Evolutionary conservation across 2,888 invertebrate genomes (phyloP), one percentile per base, ranked within the genome.

Genomic region (Automeris io): DNA sequence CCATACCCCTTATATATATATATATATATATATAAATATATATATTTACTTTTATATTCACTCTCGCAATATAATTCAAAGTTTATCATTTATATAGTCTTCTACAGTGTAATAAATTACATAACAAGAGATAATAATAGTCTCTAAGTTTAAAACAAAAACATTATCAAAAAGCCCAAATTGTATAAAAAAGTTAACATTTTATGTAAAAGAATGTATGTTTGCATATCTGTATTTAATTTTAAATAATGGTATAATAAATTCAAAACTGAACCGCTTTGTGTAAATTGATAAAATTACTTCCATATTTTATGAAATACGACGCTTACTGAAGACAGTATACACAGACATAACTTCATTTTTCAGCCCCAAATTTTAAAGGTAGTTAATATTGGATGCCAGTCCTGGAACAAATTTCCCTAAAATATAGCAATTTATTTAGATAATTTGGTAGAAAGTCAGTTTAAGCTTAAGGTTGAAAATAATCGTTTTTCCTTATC

Each of bases 401-500:
- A 11, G 19, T 12, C 13, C 11, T 16, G 21, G 26, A n/a, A 8
- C 24, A 21, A 25, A 25, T 39, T 39, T 39, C 11, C 16, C 22
- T 33, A 29, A 16, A 39, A 26, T 22, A 34, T 9, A 13, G 21
- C 16, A 34, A 26, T 29, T 29, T 39, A 39, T 38, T 33, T 18
- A n/a, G n/a, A 33, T 34, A 34, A 39, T 34, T 5, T n/a, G n/a
- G n/a, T 33, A 21, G 29, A 34, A 25, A 29, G 34, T 22, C 34
- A 32, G 31, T 16, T 36, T 21, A 26, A 34, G 11, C 33, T 33
- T 33, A 34, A 37, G 29, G 40, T 22, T 26, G 18, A 33, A 41
- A 29, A 19, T 35, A 32, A 40, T 34, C 40, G 37, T 29, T 35
- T 33, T 26, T 33, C 38, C 12, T 38, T 25, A 40, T 40, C 40